Evolutionary conservation across 2,888 invertebrate genomes (phyloP).

Genomic region (Luperina testacea): DNA sequence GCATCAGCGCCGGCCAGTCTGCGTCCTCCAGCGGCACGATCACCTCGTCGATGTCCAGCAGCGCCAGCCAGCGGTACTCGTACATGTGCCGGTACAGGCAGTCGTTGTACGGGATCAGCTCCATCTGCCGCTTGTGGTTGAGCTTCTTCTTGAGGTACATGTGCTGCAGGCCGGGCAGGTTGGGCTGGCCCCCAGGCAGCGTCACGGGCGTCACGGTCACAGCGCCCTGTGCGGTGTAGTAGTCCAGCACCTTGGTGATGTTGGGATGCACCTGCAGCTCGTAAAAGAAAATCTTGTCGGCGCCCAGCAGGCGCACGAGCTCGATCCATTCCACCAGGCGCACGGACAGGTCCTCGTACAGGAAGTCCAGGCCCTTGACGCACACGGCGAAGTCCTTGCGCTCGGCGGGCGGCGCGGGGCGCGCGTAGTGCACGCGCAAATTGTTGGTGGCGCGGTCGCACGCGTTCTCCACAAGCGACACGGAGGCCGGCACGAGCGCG

Average conservation of each 20-base stretch:
- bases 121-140: constrained; percentile 98
- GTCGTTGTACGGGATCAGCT: constrained; percentile 98
- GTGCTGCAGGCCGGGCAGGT: constrained; percentile 96
- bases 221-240: constrained; percentile 92
- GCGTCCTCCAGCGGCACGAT: constrained; percentile 95
- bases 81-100: constrained; percentile 98
- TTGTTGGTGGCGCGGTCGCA: constrained; percentile 97
- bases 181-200: constrained; percentile 97
- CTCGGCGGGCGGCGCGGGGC: constrained; percentile 88
- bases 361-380: constrained; percentile 97
- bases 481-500: constrained; percentile 94
- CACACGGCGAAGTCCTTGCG: constrained; percentile 97
- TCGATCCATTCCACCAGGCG: constrained; percentile 98
- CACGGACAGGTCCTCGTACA: constrained; percentile 97
- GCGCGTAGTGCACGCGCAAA: constrained; percentile 94
- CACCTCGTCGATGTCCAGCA: constrained; percentile 98
- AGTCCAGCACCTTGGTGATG: constrained; percentile 94
- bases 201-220: constrained; percentile 95
- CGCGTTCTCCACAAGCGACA: constrained; percentile 95
- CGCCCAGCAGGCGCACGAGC: constrained; percentile 95
- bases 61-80: constrained; percentile 96
- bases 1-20: constrained; percentile 95
- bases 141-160: constrained; percentile 97
- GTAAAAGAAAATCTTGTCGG: constrained; percentile 97
- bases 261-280: constrained; percentile 97